These are phyloP conservation scores for Phoeniculus purpureus DNA, from an alignment of 2,797 vertebrate species.

Conservation along the genomic window DNA sequence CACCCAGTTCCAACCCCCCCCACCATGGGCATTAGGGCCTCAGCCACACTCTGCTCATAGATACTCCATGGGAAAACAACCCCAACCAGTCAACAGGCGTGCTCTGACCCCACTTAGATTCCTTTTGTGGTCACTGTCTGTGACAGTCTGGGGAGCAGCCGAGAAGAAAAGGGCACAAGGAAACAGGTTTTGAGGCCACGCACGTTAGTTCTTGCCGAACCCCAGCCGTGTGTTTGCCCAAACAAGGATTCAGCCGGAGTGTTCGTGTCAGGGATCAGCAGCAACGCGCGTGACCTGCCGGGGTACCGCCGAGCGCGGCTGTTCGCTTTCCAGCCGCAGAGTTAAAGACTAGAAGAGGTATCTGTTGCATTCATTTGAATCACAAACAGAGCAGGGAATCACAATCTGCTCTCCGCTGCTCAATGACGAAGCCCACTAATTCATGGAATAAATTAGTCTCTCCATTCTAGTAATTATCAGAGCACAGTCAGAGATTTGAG, in stretches of 20 bases:
- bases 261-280: slow-evolving; percentile 27
- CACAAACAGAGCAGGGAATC: slow-evolving; percentile 55
- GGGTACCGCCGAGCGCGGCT: not conserved
- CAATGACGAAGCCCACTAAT: slow-evolving; percentile 14
- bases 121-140: not conserved
- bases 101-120: not conserved
- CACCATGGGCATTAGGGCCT: too few relatives aligned
- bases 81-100: not conserved
- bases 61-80: not conserved
- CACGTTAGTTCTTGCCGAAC: not conserved
- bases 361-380: slow-evolving; percentile 68
- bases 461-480: slow-evolving; percentile 25
- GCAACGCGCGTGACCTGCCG: slow-evolving; percentile 8
- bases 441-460: slow-evolving; percentile 52
- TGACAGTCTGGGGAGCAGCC: not conserved
- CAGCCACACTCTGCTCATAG: not conserved
- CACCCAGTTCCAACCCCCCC: too few relatives aligned
- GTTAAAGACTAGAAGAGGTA: slow-evolving; percentile 63
- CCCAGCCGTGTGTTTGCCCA: not conserved
- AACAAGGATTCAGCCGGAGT: not conserved
- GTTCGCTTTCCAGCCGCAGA: slow-evolving; percentile 17
- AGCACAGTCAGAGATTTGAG: slow-evolving; percentile 24
- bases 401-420: slow-evolving; percentile 61
- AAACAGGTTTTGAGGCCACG: not conserved
- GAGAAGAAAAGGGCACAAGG: not conserved